phyloP scores from a whole-genome alignment of 2,113 vertebrate genomes.

The Aepyceros melampus region DNA sequence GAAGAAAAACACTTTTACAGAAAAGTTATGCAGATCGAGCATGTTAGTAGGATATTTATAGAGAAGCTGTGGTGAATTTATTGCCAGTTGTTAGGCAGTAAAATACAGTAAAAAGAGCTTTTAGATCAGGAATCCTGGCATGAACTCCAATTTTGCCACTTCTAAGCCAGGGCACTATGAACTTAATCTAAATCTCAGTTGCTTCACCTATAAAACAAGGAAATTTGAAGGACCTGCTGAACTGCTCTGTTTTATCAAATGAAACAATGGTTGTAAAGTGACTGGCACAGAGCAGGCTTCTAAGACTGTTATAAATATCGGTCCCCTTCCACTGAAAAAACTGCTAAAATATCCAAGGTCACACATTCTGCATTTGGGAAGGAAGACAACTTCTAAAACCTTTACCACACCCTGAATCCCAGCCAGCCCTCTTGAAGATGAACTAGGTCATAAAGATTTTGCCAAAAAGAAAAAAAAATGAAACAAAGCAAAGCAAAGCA shows the following conservation, averaged over 20 bases:
- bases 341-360: neutral
- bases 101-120: neutral
- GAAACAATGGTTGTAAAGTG: neutral
- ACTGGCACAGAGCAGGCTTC: neutral
- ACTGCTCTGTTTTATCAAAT: neutral
- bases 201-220: neutral
- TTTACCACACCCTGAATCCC: constrained; percentile 26
- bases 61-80: neutral
- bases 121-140: neutral
- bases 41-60: neutral
- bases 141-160: constrained; percentile 3
- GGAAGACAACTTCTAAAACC: constrained; percentile 27
- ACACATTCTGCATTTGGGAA: neutral
- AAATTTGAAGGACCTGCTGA: neutral
- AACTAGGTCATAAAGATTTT: constrained; percentile 33
- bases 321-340: neutral
- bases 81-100: neutral
- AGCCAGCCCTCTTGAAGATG: constrained; percentile 34
- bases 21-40: neutral
- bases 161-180: neutral
- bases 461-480: neutral
- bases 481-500: neutral
- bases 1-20: neutral
- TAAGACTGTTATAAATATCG: neutral
- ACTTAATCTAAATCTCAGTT: constrained; percentile 5